These are phyloP conservation scores for Macrobrachium rosenbergii DNA, from an alignment of 1,140 invertebrate species.

Conservation along the genomic window DNA sequence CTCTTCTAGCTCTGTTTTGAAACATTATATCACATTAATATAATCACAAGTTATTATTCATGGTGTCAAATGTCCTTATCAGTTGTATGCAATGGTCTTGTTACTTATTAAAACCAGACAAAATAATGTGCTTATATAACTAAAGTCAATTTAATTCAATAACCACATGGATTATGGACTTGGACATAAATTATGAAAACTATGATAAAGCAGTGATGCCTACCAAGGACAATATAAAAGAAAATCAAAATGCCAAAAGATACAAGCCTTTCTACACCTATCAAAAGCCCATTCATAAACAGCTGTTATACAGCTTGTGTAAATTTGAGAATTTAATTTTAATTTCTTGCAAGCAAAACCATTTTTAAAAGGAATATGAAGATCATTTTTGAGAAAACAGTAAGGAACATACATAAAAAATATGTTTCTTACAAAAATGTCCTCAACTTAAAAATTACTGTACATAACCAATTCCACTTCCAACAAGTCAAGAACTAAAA, in stretches of 20 bases:
- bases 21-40: not conserved
- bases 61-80: constrained; percentile 3
- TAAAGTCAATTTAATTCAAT: constrained; percentile 52
- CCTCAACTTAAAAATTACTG: no score
- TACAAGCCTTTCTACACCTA: constrained; percentile 51
- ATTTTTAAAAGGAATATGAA: no score
- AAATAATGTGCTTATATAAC: constrained; percentile 29
- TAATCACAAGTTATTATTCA: not conserved
- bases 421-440: no score
- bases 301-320: constrained; percentile 5
- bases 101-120: constrained; percentile 27
- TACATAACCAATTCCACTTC: no score
- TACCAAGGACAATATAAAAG: constrained; percentile 46
- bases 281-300: constrained; percentile 36
- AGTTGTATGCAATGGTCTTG: constrained; percentile 10
- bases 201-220: constrained; percentile 55
- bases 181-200: constrained; percentile 54
- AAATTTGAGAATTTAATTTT: constrained; percentile 10
- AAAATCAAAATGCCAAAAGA: constrained; percentile 49
- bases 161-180: constrained; percentile 56
- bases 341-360: not conserved
- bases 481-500: no score
- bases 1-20: no score
- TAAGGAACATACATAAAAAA: no score
- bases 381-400: no score